phyloP scores from a whole-genome alignment of 2,113 vertebrate species.

The Tiliqua scincoides region DNA sequence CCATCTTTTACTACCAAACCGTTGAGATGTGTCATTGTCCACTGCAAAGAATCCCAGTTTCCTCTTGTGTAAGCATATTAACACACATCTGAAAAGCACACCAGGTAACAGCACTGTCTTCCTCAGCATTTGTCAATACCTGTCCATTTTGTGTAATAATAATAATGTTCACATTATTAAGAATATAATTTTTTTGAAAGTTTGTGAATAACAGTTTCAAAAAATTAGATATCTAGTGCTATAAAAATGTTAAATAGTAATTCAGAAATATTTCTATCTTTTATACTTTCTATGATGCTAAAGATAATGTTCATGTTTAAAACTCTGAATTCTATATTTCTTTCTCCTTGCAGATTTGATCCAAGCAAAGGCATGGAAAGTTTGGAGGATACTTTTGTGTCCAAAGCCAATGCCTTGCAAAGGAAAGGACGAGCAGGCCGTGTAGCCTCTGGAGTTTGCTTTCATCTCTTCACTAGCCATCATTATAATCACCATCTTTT shows the following conservation, averaged over 20 bases:
- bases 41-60: too few species aligned
- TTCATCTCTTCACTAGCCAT: constrained; percentile 96
- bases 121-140: too few species aligned
- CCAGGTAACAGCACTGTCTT: too few species aligned
- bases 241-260: background rate
- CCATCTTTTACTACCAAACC: too few species aligned
- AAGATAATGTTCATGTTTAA: background rate
- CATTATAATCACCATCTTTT: constrained; percentile 88
- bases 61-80: too few species aligned
- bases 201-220: background rate
- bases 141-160: too few species aligned
- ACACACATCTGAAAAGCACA: too few species aligned
- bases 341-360: constrained; percentile 82
- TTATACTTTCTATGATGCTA: background rate
- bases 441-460: constrained; percentile 93
- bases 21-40: too few species aligned
- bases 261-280: background rate
- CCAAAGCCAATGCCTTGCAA: constrained; percentile 92
- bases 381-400: constrained; percentile 93
- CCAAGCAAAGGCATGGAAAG: constrained; percentile 98
- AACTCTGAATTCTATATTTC: background rate
- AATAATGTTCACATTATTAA: too few species aligned
- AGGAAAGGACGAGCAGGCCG: constrained; percentile 94
- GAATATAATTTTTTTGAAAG: background rate
- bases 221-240: background rate